These are phyloP conservation scores for Campoplex nolae DNA, from an alignment of 2,888 invertebrate genomes.

Conservation along the genomic window DNA sequence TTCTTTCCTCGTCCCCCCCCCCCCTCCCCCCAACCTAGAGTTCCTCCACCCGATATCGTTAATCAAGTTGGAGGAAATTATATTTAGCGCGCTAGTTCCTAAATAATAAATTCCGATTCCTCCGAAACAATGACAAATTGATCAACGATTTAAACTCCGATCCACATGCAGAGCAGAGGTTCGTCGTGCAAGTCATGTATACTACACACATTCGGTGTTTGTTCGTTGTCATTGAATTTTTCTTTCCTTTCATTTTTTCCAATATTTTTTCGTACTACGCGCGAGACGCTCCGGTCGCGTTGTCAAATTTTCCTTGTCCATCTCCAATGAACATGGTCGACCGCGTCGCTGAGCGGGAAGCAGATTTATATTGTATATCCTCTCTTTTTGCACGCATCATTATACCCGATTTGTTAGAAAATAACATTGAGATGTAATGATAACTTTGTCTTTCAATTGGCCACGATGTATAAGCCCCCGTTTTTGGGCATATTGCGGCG, in stretches of 20 bases:
- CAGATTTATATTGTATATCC: neutral
- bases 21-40: too few species aligned
- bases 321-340: neutral
- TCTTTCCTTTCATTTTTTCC: neutral
- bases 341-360: neutral
- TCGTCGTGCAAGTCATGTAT: neutral
- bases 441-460: conserved; percentile 67
- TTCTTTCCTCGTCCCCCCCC: neutral
- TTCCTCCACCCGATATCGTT: neutral
- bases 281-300: neutral
- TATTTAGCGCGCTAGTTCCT: neutral
- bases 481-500: neutral
- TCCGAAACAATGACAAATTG: neutral
- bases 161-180: neutral
- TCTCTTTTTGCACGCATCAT: conserved; percentile 47
- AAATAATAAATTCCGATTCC: neutral
- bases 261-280: neutral
- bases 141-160: neutral
- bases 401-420: conserved; percentile 25
- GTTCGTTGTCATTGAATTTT: neutral
- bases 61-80: neutral
- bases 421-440: conserved; percentile 70
- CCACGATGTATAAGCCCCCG: conserved; percentile 32
- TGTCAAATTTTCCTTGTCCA: neutral
- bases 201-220: neutral